Base-by-base conservation (phyloP, 2,888 invertebrate genomes). In the Nycteola revayana region DNA sequence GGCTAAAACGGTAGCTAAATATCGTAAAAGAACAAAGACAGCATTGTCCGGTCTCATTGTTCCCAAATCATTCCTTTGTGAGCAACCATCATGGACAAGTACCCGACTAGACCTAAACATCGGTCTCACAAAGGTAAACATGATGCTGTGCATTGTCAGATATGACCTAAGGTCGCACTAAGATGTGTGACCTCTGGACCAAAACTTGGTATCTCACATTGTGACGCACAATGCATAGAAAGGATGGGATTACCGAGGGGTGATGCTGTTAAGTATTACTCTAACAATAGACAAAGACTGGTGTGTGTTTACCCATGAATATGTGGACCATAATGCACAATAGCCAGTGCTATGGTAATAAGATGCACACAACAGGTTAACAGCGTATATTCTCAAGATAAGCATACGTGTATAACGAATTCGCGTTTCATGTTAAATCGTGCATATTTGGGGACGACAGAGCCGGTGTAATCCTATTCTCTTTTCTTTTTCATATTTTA, bases 261-360 rank as follows among this genome's bases (percentile, higher is more conserved):
- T 75, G 82, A 84, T 73, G 75, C 76, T 79, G 84, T 82, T 85
- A 86, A 86, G 86, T 85, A 87, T 82, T 74, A 73, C 75, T 52
- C 54, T 55, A 67, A 88, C 87, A 87, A 87, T 80, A 60, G 70
- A 63, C 56, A 88, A 87, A 82, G 77, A 63, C 57, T 58, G 77
- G 79, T 85, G 86, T 87, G 79, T 88, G 88, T 88, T 88, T 88
- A 87, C 86, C 81, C 84, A 88, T 88, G 88, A 88, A 88, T 83
- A 83, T 80, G 74, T 75, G 73, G 69, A 75, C 60, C 66, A 79
- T 76, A 77, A 77, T 72, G 60, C 66, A 86, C 83, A 87, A 87
- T 80, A 55, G 78, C 66, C 71, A 66, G 70, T 71, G 72, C 73
- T 75, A 77, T 82, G 75, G 69, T 85, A 87, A 86, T 85, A 75